Percentiles rank a stretch among this genome's conserved stretches.
Evolutionary conservation across 2,797 vertebrate species (phyloP).

Genomic region (Labroides dimidiatus): DNA sequence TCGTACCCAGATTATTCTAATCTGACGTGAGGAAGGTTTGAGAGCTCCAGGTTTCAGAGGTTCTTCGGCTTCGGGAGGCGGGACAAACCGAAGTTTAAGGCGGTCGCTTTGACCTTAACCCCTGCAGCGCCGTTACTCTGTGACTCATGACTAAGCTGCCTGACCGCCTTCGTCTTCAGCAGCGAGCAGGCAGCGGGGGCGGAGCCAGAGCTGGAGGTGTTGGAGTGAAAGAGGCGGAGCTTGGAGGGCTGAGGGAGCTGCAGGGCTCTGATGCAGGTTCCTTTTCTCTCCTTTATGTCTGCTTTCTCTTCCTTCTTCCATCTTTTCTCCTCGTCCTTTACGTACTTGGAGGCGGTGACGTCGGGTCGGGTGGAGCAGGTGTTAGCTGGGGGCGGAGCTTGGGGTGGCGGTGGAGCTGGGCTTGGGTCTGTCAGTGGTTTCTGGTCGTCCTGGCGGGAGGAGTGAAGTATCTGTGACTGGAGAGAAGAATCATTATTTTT

Average conservation of each 20-base stretch:
- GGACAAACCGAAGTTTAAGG: constrained; percentile 68
- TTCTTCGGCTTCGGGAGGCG: constrained; percentile 95
- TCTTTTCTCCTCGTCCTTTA: constrained; percentile 1
- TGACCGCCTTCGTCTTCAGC: constrained; percentile 12
- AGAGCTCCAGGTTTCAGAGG: constrained; percentile 75
- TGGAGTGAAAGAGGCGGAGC: constrained; percentile 62
- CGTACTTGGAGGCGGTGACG: background rate
- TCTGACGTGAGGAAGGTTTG: background rate
- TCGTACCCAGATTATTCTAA: background rate
- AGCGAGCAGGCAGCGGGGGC: background rate
- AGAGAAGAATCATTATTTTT: no score
- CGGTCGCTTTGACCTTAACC: constrained; percentile 21
- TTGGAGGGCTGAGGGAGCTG: constrained; percentile 56
- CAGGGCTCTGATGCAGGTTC: constrained; percentile 29
- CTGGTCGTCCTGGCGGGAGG: constrained; percentile 85
- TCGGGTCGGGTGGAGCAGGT: background rate
- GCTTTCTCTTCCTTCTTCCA: background rate
- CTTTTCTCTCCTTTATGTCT: no score
- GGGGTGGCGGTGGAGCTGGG: background rate
- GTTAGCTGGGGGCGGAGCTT: constrained; percentile 30
- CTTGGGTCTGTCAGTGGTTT: constrained; percentile 45
- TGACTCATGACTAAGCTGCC: constrained; percentile 15
- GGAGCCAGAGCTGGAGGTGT: constrained; percentile 26
- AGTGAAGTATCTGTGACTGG: constrained; percentile 95
- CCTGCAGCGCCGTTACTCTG: constrained; percentile 17